A percentile compares a stretch with the other conserved stretches of the same genome.
Conservation (phyloP, 1,140 invertebrate species). For the Dendrolimus punctatus region DNA sequence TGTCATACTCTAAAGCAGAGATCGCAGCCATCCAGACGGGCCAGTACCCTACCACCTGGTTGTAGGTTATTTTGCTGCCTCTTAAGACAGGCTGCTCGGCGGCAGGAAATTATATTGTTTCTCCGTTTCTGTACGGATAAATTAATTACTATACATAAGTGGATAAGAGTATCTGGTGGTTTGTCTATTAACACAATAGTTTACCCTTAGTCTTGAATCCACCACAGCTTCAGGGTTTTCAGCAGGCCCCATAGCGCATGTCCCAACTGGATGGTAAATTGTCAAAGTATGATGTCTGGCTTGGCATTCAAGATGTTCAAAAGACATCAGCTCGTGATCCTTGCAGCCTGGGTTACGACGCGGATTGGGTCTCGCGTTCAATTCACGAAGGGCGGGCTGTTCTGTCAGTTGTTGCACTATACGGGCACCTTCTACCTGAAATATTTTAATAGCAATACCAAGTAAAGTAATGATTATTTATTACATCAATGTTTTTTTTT, state of each 20-base stretch:
- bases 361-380: conserved; percentile 77
- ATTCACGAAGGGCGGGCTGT: conserved; percentile 75
- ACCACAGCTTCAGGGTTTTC: conserved; percentile 73
- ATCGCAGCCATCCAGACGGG: too few relatives aligned
- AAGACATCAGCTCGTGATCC: conserved; percentile 70
- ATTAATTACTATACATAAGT: too few relatives aligned
- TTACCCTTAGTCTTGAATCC: conserved; percentile 43
- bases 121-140: too few relatives aligned
- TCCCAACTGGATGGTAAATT: conserved; percentile 71
- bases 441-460: conserved; percentile 9
- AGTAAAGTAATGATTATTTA: too few relatives aligned
- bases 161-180: too few relatives aligned
- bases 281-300: conserved; percentile 61
- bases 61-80: too few relatives aligned
- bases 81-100: too few relatives aligned
- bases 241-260: conserved; percentile 76
- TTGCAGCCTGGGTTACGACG: conserved; percentile 76
- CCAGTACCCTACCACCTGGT: too few relatives aligned
- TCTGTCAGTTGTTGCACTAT: conserved; percentile 76
- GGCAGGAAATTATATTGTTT: too few relatives aligned
- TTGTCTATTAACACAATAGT: too few relatives aligned
- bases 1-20: too few relatives aligned
- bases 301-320: conserved; percentile 74
- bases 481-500: too few relatives aligned
- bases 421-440: conserved; percentile 81